A percentile compares a stretch with the other conserved stretches of the same genome.
phyloP scores from a whole-genome alignment of 2,888 invertebrate genomes.

The Exephanes ischioxanthus region DNA sequence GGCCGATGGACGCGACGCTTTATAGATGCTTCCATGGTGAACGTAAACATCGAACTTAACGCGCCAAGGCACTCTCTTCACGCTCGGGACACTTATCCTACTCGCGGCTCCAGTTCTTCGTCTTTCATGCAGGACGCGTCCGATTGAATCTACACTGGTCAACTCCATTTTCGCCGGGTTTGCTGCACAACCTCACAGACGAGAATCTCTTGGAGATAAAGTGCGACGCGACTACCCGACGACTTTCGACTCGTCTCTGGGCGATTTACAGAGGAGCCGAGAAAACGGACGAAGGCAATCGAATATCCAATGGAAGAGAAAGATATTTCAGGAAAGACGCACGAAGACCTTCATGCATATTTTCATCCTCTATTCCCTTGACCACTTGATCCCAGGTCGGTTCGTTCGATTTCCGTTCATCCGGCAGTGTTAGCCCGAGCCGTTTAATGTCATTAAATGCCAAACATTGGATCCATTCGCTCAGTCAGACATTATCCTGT shows the following conservation, averaged over 20 bases:
- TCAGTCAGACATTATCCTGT: conserved; percentile 47
- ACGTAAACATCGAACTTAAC: conserved; percentile 79
- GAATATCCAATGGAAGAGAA: not conserved
- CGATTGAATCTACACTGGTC: conserved; percentile 46
- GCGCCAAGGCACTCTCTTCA: conserved; percentile 75
- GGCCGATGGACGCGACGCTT: conserved; percentile 69
- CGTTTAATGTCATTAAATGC: conserved; percentile 59
- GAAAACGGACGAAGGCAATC: conserved; percentile 72
- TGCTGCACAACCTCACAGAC: not conserved
- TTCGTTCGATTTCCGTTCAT: conserved; percentile 42
- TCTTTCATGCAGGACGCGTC: conserved; percentile 54
- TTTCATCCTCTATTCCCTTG: not conserved
- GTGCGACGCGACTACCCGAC: not conserved
- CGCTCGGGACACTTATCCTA: conserved; percentile 57
- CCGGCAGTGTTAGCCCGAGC: not conserved
- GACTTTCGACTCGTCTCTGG: not conserved
- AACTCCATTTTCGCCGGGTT: conserved; percentile 43
- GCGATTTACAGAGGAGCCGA: conserved; percentile 51
- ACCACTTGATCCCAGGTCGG: not conserved
- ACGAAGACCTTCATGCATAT: conserved; percentile 29
- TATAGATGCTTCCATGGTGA: conserved; percentile 61
- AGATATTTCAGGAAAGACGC: not conserved
- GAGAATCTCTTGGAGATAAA: conserved; percentile 53
- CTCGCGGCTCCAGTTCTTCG: conserved; percentile 29
- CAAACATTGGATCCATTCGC: conserved; percentile 47